Conservation (phyloP, 2,888 invertebrate species). For the Cantharis rufa region DNA sequence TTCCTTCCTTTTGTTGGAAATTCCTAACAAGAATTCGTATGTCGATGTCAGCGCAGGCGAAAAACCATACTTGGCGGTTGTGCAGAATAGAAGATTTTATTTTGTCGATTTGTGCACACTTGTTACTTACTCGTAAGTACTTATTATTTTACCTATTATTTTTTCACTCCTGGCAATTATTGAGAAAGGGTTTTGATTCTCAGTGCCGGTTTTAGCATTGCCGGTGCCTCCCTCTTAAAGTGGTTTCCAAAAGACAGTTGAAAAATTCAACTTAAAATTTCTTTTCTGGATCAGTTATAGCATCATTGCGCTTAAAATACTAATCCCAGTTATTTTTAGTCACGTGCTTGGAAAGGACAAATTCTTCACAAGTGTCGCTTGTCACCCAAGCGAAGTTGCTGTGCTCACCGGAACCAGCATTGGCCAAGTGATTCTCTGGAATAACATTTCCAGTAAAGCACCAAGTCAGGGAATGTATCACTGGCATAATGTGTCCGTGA, state of each 20-base stretch:
- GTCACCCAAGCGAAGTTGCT: conserved; percentile 68
- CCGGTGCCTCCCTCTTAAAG: too few relatives aligned
- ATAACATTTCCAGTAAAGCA: conserved; percentile 49
- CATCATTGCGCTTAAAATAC: too few relatives aligned
- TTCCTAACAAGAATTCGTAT: conserved; percentile 18
- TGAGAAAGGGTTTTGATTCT: too few relatives aligned
- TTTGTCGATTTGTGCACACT: conserved; percentile 28
- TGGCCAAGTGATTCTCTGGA: conserved; percentile 71
- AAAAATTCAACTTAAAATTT: too few relatives aligned
- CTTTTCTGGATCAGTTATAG: too few relatives aligned
- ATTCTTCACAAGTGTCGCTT: conserved; percentile 65
- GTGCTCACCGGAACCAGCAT: conserved; percentile 70
- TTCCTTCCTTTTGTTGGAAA: background rate
- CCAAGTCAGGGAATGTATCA: conserved; percentile 62
- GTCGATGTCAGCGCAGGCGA: conserved; percentile 35
- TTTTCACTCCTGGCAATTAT: too few relatives aligned
- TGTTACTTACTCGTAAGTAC: background rate
- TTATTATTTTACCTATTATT: too few relatives aligned
- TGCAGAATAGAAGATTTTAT: conserved; percentile 35
- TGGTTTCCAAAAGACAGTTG: too few relatives aligned
- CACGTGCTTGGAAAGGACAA: conserved; percentile 31
- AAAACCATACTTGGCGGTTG: conserved; percentile 41
- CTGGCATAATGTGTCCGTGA: conserved; percentile 77
- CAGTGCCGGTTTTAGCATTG: too few relatives aligned
- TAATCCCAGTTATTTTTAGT: conserved; percentile 26